Conservation (phyloP, 2,113 vertebrate genomes). For the Merops nubicus region DNA sequence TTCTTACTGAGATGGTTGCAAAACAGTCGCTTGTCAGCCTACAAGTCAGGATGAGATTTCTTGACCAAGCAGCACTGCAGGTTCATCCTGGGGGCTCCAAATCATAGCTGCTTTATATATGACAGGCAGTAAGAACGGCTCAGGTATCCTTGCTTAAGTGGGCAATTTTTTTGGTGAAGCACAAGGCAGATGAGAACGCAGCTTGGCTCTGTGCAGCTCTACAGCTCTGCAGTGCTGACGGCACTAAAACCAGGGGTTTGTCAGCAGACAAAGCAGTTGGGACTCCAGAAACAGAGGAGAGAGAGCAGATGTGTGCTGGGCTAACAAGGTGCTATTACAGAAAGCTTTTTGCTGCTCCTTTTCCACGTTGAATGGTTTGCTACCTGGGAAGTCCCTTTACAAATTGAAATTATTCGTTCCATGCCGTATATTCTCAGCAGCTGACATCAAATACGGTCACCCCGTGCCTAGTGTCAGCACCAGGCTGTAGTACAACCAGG, state of each 20-base stretch:
- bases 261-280: constrained; percentile 1
- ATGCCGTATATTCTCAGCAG: neutral
- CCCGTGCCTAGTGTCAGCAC: neutral
- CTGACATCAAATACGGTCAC: neutral
- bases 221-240: constrained; percentile 54
- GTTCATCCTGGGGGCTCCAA: neutral
- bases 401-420: neutral
- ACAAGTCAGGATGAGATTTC: neutral
- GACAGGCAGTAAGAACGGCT: neutral
- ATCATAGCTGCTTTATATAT: neutral
- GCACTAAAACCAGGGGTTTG: neutral
- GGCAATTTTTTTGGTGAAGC: neutral
- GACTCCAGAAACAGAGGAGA: neutral
- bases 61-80: neutral
- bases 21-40: neutral
- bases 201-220: neutral
- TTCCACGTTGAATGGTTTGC: neutral
- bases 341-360: neutral
- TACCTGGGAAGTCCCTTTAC: constrained; percentile 13
- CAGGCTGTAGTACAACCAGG: neutral
- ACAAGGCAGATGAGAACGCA: neutral
- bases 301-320: neutral
- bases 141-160: neutral
- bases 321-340: neutral
- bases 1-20: neutral